phyloP scores from a whole-genome alignment of 2,113 vertebrate genomes.

The Bubalus kerabau region DNA sequence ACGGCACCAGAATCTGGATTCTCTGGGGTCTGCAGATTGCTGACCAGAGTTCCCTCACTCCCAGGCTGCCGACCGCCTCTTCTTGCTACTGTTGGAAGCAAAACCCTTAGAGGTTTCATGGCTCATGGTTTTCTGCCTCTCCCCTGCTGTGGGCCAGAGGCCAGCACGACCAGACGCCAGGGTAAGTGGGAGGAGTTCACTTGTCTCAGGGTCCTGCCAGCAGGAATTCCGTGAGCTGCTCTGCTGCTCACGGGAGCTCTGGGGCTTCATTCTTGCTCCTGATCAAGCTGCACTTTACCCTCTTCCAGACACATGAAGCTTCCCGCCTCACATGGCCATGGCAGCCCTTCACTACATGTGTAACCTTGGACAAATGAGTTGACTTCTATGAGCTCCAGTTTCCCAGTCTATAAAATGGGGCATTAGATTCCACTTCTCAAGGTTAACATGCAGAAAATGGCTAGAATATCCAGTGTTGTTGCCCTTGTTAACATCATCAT shows the following conservation, averaged over 20 bases:
- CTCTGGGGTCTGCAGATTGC: background rate
- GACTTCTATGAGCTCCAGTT: background rate
- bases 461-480: background rate
- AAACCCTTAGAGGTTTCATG: background rate
- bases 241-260: accelerated
- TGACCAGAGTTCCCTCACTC: background rate
- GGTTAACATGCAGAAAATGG: background rate
- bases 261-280: background rate
- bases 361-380: background rate
- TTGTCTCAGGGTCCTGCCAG: background rate
- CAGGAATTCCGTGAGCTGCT: accelerated
- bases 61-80: background rate
- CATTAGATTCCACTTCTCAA: background rate
- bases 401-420: background rate
- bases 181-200: accelerated
- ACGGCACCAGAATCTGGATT: background rate
- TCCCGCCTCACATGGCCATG: accelerated
- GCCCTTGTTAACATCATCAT: background rate
- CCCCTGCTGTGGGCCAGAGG: background rate
- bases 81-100: background rate
- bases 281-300: too few species aligned
- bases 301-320: background rate
- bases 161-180: background rate
- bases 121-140: background rate
- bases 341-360: background rate